A percentile compares a stretch with the other conserved stretches of the same genome.
These are phyloP conservation scores for Silurus meridionalis DNA, from an alignment of 2,113 vertebrate species.

Conservation along the genomic window DNA sequence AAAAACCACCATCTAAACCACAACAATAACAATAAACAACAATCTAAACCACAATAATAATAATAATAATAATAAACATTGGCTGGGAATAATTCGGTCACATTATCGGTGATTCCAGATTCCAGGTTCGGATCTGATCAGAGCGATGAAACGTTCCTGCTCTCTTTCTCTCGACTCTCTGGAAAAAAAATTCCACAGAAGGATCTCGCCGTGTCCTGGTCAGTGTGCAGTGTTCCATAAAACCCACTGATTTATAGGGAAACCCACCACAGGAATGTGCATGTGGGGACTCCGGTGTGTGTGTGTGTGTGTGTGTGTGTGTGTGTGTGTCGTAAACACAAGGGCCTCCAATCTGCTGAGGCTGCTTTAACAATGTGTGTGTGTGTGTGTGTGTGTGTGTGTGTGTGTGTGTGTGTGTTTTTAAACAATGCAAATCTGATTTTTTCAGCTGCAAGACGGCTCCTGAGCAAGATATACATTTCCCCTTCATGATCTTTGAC, in stretches of 20 bases:
- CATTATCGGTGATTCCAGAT: neutral
- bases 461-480: neutral
- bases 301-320: neutral
- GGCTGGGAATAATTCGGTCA: no score
- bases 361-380: no score
- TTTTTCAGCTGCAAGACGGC: neutral
- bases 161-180: no score
- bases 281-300: neutral
- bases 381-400: neutral
- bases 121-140: neutral
- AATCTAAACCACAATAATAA: no score
- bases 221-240: neutral
- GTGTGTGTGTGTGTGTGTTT: neutral
- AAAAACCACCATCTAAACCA: no score
- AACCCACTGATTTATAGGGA: neutral
- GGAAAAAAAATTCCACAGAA: neutral
- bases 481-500: neutral
- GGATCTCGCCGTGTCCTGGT: neutral
- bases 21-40: no score
- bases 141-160: neutral
- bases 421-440: neutral
- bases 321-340: no score
- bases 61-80: no score
- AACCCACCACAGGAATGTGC: neutral
- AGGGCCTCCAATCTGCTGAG: no score